Conservation (phyloP, 2,888 invertebrate genomes). For the Punctoribates punctum region DNA sequence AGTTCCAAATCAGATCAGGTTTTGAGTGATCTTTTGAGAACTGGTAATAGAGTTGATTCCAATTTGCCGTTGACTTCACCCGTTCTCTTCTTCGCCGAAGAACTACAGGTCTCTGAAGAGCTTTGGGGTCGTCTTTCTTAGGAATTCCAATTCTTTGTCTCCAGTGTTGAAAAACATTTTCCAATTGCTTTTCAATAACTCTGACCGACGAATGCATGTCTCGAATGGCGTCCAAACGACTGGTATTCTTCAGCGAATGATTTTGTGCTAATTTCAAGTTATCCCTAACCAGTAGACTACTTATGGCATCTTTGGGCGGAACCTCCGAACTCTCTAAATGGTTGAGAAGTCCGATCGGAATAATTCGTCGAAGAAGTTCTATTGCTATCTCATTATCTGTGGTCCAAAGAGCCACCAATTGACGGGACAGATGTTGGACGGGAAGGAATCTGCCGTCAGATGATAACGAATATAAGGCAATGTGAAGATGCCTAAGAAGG, state of each 20-base stretch:
- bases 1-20: constrained; percentile 98
- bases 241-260: constrained; percentile 42
- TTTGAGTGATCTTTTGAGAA: constrained; percentile 89
- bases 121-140: constrained; percentile 39
- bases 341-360: constrained; percentile 85
- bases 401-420: constrained; percentile 92
- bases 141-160: constrained; percentile 61
- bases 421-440: constrained; percentile 78
- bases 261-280: constrained; percentile 81
- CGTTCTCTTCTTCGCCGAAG: constrained; percentile 81
- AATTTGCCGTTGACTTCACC: constrained; percentile 81
- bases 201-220: constrained; percentile 47
- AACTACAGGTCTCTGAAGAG: constrained; percentile 76
- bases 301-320: constrained; percentile 65
- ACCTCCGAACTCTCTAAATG: constrained; percentile 82
- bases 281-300: constrained; percentile 65
- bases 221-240: constrained; percentile 42
- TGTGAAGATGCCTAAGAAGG: constrained; percentile 81
- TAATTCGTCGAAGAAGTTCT: constrained; percentile 75
- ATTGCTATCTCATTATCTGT: constrained; percentile 88
- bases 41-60: constrained; percentile 90
- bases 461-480: constrained; percentile 78
- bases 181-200: constrained; percentile 54
- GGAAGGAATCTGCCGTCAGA: constrained; percentile 69
- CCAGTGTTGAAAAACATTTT: constrained; percentile 69